Conservation (phyloP, 2,113 vertebrate species). For the Prietella phreatophila region DNA sequence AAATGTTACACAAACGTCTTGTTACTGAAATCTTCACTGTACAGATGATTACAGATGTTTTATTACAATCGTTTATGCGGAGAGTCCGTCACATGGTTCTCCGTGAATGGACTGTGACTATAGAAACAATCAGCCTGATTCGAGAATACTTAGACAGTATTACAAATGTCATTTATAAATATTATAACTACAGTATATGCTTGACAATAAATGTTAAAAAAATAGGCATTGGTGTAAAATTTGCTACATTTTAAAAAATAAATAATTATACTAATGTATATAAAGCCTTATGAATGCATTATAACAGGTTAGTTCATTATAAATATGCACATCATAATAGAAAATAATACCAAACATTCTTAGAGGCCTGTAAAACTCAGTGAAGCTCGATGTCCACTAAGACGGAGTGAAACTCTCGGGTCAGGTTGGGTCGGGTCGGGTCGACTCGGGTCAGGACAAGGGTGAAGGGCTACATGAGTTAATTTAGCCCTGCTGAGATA, state of each 20-base stretch:
- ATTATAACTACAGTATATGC: background rate
- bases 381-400: slow-evolving; percentile 51
- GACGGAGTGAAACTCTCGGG: slow-evolving; percentile 51
- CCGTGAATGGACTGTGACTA: too few species aligned
- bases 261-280: background rate
- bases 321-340: background rate
- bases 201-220: background rate
- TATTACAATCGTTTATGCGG: too few species aligned
- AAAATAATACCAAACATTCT: background rate
- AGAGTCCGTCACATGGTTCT: too few species aligned
- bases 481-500: slow-evolving; percentile 58
- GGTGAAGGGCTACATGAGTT: slow-evolving; percentile 58
- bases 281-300: background rate
- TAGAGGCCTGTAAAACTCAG: slow-evolving; percentile 54
- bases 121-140: too few species aligned
- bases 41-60: too few species aligned
- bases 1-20: too few species aligned
- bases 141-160: too few species aligned
- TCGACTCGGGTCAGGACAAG: slow-evolving; percentile 14
- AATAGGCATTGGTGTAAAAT: background rate
- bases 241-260: too few species aligned
- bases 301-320: background rate
- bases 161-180: too few species aligned
- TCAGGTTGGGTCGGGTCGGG: slow-evolving; percentile 26
- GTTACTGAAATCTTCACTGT: too few species aligned